Evolutionary conservation across 2,113 vertebrate species (phyloP), one percentile per base, ranked within the genome.

Genomic region (Gambusia holbrooki): DNA sequence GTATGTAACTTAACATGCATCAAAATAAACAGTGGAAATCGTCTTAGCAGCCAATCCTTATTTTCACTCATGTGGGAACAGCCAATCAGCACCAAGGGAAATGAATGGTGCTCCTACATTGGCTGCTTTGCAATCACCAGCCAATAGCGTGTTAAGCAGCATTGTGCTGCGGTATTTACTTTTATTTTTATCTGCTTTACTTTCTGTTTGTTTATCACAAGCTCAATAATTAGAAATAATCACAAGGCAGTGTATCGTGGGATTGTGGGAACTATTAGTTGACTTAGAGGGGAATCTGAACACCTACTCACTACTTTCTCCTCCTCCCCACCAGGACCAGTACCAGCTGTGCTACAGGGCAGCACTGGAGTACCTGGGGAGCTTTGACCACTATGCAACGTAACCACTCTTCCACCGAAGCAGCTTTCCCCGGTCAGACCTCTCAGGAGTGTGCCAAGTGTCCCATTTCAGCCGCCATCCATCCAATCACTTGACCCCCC

Each of bases 321-420:
- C 51, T 65, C 54, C 45, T 65, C 62, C 66, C 78, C 48, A 69
- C 13, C 94, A 99, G 98, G 98, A 99, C 95, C 97, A 99, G 95
- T 99, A 99, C 93, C 98, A 99, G 95, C 94, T 99, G 95, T 99
- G 98, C 94, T 99, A 99, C 94, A 92, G 97, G 65, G 98, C 98
- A 0, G 98, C 97, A 0, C 92, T 99, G 94, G 98, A 99, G 93
- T 99, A 99, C 93, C 95, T 99, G 84, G 98, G 98, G 90, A 99
- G 98, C 95, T 99, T 99, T 35, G 98, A 99, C 95, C 98, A 99
- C 97, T 99, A 99, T 98, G 98, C 98, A 99, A 99, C 98, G 96
- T 99, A 99, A 98, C 91, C 91, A 90, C 92, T 88, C 92, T 88
- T 79, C 75, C 81, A 78, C 77, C 77, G 61, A 86, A 45, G 71